phyloP scores from a whole-genome alignment of 2,888 invertebrate genomes.

The Odontocolon sp. region DNA sequence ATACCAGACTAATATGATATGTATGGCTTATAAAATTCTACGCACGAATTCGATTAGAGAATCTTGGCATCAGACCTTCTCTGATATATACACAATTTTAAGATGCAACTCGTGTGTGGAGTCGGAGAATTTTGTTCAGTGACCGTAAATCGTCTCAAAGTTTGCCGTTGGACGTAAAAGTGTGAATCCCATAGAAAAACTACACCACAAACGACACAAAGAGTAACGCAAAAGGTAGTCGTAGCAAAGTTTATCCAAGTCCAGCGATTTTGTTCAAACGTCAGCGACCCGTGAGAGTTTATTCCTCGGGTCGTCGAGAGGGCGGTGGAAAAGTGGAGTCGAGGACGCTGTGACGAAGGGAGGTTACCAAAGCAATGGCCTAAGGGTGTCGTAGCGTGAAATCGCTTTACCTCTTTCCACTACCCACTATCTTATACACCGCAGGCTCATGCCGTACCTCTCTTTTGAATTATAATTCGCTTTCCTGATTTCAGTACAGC shows the following conservation, averaged over 20 bases:
- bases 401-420: constrained; percentile 67
- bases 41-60: constrained; percentile 52
- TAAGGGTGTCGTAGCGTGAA: constrained; percentile 70
- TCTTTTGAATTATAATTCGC: constrained; percentile 1
- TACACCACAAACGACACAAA: background rate
- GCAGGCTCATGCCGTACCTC: constrained; percentile 53
- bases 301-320: constrained; percentile 47
- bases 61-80: background rate
- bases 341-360: constrained; percentile 22
- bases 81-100: background rate
- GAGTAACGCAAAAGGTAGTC: background rate
- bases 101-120: background rate
- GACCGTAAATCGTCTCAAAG: too few relatives aligned
- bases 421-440: constrained; percentile 64
- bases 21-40: constrained; percentile 34
- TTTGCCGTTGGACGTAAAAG: too few relatives aligned
- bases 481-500: constrained; percentile 18
- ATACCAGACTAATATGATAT: constrained; percentile 4
- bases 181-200: too few relatives aligned
- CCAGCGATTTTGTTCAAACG: constrained; percentile 32
- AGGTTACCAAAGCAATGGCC: constrained; percentile 64
- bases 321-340: constrained; percentile 38
- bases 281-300: constrained; percentile 68
- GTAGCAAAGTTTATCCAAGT: constrained; percentile 10
- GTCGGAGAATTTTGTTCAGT: background rate